Evolutionary conservation across 2,797 vertebrate genomes (phyloP).

Genomic region (Chelonia mydas): DNA sequence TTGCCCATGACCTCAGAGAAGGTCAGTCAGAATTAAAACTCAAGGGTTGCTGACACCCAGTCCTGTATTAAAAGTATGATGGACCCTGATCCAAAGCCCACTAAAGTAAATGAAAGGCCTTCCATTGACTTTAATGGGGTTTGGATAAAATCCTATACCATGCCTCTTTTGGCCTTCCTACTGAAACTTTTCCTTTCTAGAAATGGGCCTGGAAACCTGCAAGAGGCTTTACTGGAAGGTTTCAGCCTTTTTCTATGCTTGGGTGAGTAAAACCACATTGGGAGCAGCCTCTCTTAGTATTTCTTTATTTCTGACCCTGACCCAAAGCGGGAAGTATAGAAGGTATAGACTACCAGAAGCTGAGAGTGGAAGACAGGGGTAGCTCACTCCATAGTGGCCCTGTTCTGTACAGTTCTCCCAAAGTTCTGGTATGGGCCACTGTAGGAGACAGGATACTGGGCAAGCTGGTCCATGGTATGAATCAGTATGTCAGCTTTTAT

Average conservation of each 20-base stretch:
- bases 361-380: neutral
- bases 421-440: too few species aligned
- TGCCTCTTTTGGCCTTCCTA: neutral
- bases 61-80: too few species aligned
- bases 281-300: neutral
- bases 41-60: too few species aligned
- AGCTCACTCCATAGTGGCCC: too few species aligned
- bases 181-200: slow-evolving; percentile 38
- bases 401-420: too few species aligned
- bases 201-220: neutral
- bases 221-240: slow-evolving; percentile 42
- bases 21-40: too few species aligned
- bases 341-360: neutral
- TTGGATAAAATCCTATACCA: neutral
- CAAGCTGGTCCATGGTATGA: neutral
- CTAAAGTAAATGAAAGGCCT: neutral
- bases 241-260: neutral
- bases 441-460: neutral
- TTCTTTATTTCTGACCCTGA: neutral
- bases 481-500: neutral
- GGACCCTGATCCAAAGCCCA: too few species aligned
- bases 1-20: too few species aligned
- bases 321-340: neutral
- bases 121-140: neutral
- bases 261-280: neutral